A percentile compares a stretch with the other conserved stretches of the same genome.
Evolutionary conservation across 2,888 invertebrate genomes (phyloP).

Genomic region (Deilephila porcellus): DNA sequence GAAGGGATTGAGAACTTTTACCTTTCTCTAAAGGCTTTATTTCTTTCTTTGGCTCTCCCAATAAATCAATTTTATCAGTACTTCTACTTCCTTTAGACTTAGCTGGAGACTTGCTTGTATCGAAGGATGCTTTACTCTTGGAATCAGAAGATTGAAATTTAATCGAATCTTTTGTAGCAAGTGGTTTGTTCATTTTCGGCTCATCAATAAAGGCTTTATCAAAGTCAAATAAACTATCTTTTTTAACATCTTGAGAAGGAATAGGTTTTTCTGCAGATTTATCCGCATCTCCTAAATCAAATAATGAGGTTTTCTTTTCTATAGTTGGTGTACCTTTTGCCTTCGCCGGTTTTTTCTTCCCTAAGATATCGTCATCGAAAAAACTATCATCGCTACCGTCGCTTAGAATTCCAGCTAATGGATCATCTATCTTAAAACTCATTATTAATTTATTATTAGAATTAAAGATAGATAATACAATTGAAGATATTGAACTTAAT

Average conservation of each 20-base stretch:
- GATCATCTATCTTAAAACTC: conserved; percentile 86
- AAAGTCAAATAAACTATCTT: conserved; percentile 56
- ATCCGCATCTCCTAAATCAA: conserved; percentile 64
- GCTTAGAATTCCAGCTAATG: conserved; percentile 87
- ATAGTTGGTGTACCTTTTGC: conserved; percentile 60
- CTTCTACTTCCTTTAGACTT: conserved; percentile 60
- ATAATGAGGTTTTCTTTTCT: conserved; percentile 72
- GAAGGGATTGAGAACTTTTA: conserved; percentile 75
- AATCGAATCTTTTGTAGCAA: conserved; percentile 65
- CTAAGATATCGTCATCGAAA: conserved; percentile 86
- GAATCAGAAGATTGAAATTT: conserved; percentile 51
- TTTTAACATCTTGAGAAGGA: conserved; percentile 46
- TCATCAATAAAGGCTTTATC: conserved; percentile 51
- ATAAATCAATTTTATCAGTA: conserved; percentile 64
- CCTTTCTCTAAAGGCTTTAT: conserved; percentile 64
- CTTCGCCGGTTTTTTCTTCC: conserved; percentile 72
- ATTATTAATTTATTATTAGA: conserved; percentile 50
- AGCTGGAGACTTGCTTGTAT: conserved; percentile 60
- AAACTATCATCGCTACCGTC: conserved; percentile 90
- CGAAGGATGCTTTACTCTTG: conserved; percentile 48
- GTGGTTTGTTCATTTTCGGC: conserved; percentile 53
- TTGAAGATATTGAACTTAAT: too few species aligned
- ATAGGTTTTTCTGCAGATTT: conserved; percentile 47
- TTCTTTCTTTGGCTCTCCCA: conserved; percentile 65
- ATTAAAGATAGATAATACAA: too few species aligned